These are phyloP conservation scores for Hymenochirus boettgeri DNA, from an alignment of 2,113 vertebrate genomes.

Conservation along the genomic window DNA sequence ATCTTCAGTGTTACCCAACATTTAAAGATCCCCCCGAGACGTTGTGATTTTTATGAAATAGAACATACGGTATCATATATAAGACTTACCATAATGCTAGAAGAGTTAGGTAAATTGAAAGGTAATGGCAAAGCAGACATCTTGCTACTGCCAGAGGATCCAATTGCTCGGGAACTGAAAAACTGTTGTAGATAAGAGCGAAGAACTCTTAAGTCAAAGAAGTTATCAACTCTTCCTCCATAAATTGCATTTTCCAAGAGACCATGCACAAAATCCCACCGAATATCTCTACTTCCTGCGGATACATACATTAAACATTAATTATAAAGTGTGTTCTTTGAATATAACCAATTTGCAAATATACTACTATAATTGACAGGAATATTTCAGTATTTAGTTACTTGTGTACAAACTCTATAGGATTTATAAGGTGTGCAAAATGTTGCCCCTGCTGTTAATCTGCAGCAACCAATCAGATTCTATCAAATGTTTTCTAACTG, in stretches of 20 bases:
- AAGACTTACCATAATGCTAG: slow-evolving; percentile 80
- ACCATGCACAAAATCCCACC: slow-evolving; percentile 92
- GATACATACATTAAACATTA: slow-evolving; percentile 40
- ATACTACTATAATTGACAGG: too few relatives aligned
- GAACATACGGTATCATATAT: neutral
- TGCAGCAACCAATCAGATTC: too few relatives aligned
- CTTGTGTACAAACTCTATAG: too few relatives aligned
- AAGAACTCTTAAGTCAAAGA: slow-evolving; percentile 85
- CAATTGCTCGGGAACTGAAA: slow-evolving; percentile 73
- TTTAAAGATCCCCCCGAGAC: too few relatives aligned
- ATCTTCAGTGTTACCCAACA: too few relatives aligned
- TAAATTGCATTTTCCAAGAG: slow-evolving; percentile 93
- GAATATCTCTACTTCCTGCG: slow-evolving; percentile 74
- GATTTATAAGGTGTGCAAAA: too few relatives aligned
- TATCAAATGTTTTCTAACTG: too few relatives aligned
- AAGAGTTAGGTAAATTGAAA: slow-evolving; percentile 80
- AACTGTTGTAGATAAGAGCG: slow-evolving; percentile 91
- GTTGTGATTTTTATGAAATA: neutral
- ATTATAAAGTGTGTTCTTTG: too few relatives aligned
- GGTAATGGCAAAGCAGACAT: slow-evolving; percentile 66
- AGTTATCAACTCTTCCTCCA: slow-evolving; percentile 90
- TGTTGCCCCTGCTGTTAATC: too few relatives aligned
- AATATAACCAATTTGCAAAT: too few relatives aligned
- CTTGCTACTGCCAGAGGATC: slow-evolving; percentile 63
- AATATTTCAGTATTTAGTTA: too few relatives aligned